Percentiles rank a stretch among this genome's conserved stretches.
phyloP scores from a whole-genome alignment of 2,113 vertebrate species.

The Macaca nemestrina region DNA sequence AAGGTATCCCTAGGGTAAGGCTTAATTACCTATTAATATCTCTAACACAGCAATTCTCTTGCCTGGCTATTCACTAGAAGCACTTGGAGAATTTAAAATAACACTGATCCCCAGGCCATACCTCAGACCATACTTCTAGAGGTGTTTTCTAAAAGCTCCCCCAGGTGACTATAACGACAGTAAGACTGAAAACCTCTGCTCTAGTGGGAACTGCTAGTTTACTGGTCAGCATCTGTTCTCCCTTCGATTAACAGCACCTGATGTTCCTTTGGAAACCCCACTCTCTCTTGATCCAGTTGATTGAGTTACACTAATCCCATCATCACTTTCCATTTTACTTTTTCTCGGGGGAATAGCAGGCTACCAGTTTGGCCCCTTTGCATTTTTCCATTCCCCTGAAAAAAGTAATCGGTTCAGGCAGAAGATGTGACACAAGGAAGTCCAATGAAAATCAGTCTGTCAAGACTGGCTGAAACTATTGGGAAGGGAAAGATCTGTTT shows the following conservation, averaged over 20 bases:
- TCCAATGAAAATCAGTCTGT: neutral
- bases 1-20: neutral
- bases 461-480: neutral
- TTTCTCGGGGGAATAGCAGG: neutral
- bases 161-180: neutral
- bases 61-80: neutral
- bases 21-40: slow-evolving; percentile 12
- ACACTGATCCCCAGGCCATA: neutral
- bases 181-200: neutral
- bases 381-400: neutral
- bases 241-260: neutral
- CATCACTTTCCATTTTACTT: neutral
- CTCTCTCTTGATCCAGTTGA: neutral
- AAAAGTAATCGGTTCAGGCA: neutral
- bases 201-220: neutral
- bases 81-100: neutral
- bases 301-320: neutral
- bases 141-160: neutral
- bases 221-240: neutral
- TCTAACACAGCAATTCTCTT: neutral
- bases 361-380: neutral
- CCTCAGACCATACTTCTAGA: neutral
- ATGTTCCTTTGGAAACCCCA: neutral
- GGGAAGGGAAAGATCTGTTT: neutral
- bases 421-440: neutral